Evolutionary conservation across 53 echinoderm and acorn worm genomes (phyloP).

Genomic region (Mesocentrotus franciscanus): DNA sequence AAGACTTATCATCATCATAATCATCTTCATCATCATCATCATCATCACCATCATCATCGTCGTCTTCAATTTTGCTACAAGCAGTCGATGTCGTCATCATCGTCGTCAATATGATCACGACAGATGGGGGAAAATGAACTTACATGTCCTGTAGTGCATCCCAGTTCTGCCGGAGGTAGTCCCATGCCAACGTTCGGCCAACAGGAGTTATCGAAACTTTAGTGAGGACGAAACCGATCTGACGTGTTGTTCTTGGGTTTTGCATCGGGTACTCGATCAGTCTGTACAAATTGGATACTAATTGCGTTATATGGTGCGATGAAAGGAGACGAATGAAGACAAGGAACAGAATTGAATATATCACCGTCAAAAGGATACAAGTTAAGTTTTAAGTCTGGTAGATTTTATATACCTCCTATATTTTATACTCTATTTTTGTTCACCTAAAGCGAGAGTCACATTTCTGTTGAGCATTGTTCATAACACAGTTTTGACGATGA

Average conservation of each 20-base stretch:
- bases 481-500: too few species aligned
- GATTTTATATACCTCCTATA: too few species aligned
- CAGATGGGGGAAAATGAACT: background rate
- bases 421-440: too few species aligned
- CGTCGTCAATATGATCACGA: background rate
- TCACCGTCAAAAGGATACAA: too few species aligned
- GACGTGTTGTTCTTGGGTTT: background rate
- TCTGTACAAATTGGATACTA: background rate
- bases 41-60: constrained; percentile 51
- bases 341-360: too few species aligned
- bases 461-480: too few species aligned
- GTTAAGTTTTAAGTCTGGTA: too few species aligned
- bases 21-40: constrained; percentile 53
- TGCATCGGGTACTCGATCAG: constrained; percentile 16
- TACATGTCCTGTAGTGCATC: constrained; percentile 7
- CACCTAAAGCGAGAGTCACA: too few species aligned
- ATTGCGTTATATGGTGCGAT: background rate
- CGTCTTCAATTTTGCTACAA: background rate
- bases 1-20: constrained; percentile 45
- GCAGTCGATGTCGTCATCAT: background rate
- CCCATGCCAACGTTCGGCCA: constrained; percentile 45
- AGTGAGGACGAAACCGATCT: background rate
- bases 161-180: constrained; percentile 43
- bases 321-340: too few species aligned
- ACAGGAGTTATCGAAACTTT: background rate